Base-by-base conservation (phyloP, 2,113 vertebrate species). In the Megalops atlanticus region DNA sequence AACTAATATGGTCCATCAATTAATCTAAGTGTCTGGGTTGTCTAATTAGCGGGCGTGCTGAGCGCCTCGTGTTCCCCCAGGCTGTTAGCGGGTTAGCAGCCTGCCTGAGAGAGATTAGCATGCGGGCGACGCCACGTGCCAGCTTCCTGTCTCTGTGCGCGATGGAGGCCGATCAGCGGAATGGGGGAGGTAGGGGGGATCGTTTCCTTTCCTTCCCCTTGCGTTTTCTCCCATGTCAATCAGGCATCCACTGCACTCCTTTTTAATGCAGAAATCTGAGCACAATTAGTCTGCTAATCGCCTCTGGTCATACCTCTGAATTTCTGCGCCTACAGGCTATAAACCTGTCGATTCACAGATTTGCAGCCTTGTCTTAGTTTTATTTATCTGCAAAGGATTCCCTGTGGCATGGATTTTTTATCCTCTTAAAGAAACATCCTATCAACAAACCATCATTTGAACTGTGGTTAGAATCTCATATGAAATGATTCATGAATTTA, bases 11-110 rank as follows among this genome's bases (percentile, higher is more conserved):
- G 40, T 33, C 64, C 64, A 45, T 71, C 64, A 79, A 73, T 80
- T 80, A 80, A 73, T 80, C 24, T 73, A 52, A 80, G 72, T 75
- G 78, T 78, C 70, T 74, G 74, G 73, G 82, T 83, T 78, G 78
- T 73, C 40, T 81, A 79, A 76, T 86, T 77, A 74, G 77, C 80
- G 33, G 21, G 6, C 72, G 47, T 73, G 47, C 6, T 39, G 35
- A 5, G 12, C 16, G 69, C 12, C 21, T 80, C 69, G 18, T n/a
- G 21, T 31, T 39, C 6, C 31, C n/a, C 45, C 15, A 24, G 45
- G 70, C 70, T 80, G 79, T 43, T 73, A 21, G 35, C 35, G 45
- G 47, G 6, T 35, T 10, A 27, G n/a, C 16, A 6, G 68, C 40
- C 58, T 79, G 38, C 27, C 58, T 12, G 64, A 58, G 27, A 70